Percentiles rank a stretch among this genome's conserved stretches.
These are phyloP conservation scores for Stenoptilia bipunctidactyla DNA, from an alignment of 2,888 invertebrate species.

Conservation along the genomic window DNA sequence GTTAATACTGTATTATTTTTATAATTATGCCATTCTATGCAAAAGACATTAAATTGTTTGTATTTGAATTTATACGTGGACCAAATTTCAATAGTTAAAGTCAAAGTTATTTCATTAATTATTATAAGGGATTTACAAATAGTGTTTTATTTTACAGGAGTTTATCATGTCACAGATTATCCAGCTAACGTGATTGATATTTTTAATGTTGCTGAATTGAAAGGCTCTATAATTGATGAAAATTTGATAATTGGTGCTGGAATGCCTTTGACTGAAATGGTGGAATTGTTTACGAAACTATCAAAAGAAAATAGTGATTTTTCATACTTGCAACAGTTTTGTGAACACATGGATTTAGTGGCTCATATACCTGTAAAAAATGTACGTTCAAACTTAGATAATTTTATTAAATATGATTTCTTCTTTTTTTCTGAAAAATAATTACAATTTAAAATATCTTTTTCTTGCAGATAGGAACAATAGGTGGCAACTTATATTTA, in stretches of 20 bases:
- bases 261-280: slow-evolving; percentile 60
- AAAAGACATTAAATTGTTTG: too few species aligned
- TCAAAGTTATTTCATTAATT: too few species aligned
- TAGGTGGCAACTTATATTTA: slow-evolving; percentile 79
- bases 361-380: slow-evolving; percentile 50
- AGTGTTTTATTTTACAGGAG: slow-evolving; percentile 42
- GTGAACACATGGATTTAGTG: slow-evolving; percentile 74
- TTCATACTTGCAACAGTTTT: slow-evolving; percentile 67
- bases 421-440: too few species aligned
- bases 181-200: slow-evolving; percentile 73
- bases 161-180: slow-evolving; percentile 35
- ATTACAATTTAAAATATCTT: slow-evolving; percentile 1
- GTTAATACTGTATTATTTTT: too few species aligned
- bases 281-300: slow-evolving; percentile 44
- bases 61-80: too few species aligned
- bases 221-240: slow-evolving; percentile 34
- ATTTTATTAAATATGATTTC: too few species aligned
- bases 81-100: too few species aligned
- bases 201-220: slow-evolving; percentile 68
- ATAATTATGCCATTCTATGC: too few species aligned
- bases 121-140: too few species aligned
- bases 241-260: slow-evolving; percentile 68
- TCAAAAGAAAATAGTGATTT: slow-evolving; percentile 40
- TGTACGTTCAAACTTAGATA: too few species aligned
- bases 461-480: slow-evolving; percentile 71